Base-by-base conservation (phyloP, 2,888 invertebrate species). In the Macroteleia sp. region DNA sequence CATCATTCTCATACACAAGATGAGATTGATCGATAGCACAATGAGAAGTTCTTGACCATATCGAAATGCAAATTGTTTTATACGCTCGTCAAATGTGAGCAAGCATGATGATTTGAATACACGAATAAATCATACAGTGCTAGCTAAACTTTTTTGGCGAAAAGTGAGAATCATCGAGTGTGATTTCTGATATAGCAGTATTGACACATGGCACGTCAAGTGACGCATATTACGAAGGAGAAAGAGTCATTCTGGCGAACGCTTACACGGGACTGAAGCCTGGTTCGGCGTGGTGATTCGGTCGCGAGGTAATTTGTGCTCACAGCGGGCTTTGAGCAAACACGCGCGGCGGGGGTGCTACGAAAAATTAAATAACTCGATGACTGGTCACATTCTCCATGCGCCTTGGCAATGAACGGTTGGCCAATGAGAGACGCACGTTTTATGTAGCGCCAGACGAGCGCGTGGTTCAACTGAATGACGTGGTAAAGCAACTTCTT, bases 281-380 rank as follows among this genome's bases (percentile, higher is more conserved):
- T 17, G 48, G 82, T 82, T 79, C 78, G 85, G 88, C 88, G 90
- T 88, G 89, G 89, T 88, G 89, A 90, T 92, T 91, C 91, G 92
- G 91, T 92, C 92, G 92, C 92, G 92, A 93, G 93, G 93, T 92
- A 93, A 93, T 93, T 93, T 93, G 93, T 93, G 93, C 92, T 92
- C 93, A 90, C 93, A 93, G 93, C 93, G 89, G 93, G 93, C 89
- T 91, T 75, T 92, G 93, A 93, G 93, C 93, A 93, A 93, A 93
- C 93, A 93, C 89, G 92, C 92, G 87, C 91, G 87, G 89, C 90
- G 87, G 91, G 91, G 91, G 89, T 87, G 89, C 89, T 82, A 88
- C 87, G 91, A 92, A 92, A 92, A 92, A 92, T 92, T 93, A 92
- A 93, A 93, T 92, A 92, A 92, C 92, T 91, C 92, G 92, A 93